Base-by-base conservation (phyloP, 2,888 invertebrate species). In the Tryphoninae sp. region DNA sequence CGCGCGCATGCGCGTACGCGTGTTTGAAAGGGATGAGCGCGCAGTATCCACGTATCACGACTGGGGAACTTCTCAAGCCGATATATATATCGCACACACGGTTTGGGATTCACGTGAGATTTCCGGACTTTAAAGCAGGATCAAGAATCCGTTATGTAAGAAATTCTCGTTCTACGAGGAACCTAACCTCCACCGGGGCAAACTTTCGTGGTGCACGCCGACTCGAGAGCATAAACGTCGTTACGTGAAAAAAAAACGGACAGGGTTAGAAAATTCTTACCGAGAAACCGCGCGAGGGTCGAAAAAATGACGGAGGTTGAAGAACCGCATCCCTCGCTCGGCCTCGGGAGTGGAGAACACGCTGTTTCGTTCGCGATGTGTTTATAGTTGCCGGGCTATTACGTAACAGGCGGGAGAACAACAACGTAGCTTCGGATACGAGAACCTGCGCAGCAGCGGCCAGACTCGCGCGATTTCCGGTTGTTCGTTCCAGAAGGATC, bases 391-490 rank as follows among this genome's bases (percentile, higher is more conserved):
- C 81, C 61, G 55, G 78, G 78, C 72, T 67, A 82, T 82, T 82
- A 82, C 71, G 16, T 51, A 59, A 61, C 22, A 8, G 26, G 55
- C 42, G 53, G 62, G n/a, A 65, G 45, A 72, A 23, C 16, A 62
- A 58, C 23, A 26, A 65, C 58, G 53, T 19, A 49, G 59, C 42
- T 65, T 19, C 26, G 45, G 33, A 33, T 33, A 78, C 69, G 72
- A 68, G 40, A 45, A 64, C 16, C 71, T 71, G 77, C 33, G 78
- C 78, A 19, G 55, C 61, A 81, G 33, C 68, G 58, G 81, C 73
- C 72, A 78, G 78, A 74, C 78, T 68, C 78, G 78, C 72, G 83
- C 72, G 78, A 81, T 81, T 83, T 83, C 83, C 83, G 83, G 83
- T 78, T 77, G 69, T 77, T 69, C 77, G 69, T 72, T 76, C 82